Percentiles rank a stretch among this genome's conserved stretches.
phyloP scores from a whole-genome alignment of 2,888 invertebrate species.

The Habroteleia sp. region DNA sequence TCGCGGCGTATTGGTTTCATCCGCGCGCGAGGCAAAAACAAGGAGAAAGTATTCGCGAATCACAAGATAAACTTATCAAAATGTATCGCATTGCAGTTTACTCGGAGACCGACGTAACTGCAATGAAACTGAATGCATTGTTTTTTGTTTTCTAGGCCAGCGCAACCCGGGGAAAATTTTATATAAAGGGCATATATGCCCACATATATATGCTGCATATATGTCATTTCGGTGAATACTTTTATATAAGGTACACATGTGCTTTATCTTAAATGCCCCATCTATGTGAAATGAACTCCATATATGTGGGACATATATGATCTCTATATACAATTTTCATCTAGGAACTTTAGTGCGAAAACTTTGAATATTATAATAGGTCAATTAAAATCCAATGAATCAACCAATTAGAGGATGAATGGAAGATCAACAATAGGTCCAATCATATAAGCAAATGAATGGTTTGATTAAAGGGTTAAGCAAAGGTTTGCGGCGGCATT shows the following conservation, averaged over 20 bases:
- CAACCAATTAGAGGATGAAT: conserved; percentile 50
- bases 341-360: conserved; percentile 7
- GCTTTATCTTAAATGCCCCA: no score
- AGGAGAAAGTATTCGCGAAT: conserved; percentile 52
- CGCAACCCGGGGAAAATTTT: no score
- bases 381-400: conserved; percentile 54
- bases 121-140: conserved; percentile 8
- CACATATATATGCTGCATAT: no score
- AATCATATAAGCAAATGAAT: conserved; percentile 34
- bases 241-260: no score
- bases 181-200: no score
- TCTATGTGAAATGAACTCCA: no score
- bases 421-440: conserved; percentile 31
- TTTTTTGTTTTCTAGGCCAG: not conserved
- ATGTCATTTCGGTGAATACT: no score
- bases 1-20: conserved; percentile 50
- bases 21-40: conserved; percentile 34
- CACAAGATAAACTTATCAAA: conserved; percentile 42
- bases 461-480: conserved; percentile 45
- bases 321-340: no score
- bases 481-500: not conserved
- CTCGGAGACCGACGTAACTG: not conserved
- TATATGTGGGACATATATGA: no score
- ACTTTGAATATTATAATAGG: conserved; percentile 27
- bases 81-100: conserved; percentile 35